These are phyloP conservation scores for Miichthys miiuy DNA, from an alignment of 2,797 vertebrate genomes.

Conservation along the genomic window DNA sequence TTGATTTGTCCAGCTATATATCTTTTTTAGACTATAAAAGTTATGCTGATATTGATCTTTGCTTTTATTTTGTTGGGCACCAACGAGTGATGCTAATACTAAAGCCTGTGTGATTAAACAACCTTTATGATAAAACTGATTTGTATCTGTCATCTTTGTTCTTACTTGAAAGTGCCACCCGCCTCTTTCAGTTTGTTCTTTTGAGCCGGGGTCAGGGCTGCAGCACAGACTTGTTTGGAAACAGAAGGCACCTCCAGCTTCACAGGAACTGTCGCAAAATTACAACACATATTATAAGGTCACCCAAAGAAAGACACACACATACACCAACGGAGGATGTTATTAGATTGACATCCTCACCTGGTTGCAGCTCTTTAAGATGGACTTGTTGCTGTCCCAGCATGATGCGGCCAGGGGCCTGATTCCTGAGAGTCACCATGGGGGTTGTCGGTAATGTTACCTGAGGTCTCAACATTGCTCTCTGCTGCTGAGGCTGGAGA, in stretches of 20 bases:
- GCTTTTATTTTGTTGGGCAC: background rate
- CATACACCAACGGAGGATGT: background rate
- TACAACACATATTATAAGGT: background rate
- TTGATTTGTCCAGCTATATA: background rate
- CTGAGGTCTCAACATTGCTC: constrained; percentile 92
- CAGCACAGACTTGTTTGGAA: constrained; percentile 86
- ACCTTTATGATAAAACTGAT: background rate
- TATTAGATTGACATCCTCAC: constrained; percentile 73
- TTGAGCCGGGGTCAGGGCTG: constrained; percentile 87
- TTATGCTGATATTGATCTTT: background rate
- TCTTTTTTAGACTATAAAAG: background rate
- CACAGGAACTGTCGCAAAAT: constrained; percentile 85
- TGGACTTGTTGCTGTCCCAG: constrained; percentile 91
- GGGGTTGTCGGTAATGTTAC: constrained; percentile 91
- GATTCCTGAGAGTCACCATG: constrained; percentile 92
- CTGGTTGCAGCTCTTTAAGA: constrained; percentile 92
- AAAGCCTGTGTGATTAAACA: background rate
- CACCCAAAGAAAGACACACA: background rate
- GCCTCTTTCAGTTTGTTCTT: constrained; percentile 94
- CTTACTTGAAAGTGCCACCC: constrained; percentile 95
- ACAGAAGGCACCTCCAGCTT: constrained; percentile 87
- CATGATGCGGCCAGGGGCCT: constrained; percentile 91
- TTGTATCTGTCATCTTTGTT: constrained; percentile 1
- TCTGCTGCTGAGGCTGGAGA: constrained; percentile 90
- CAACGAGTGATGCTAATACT: background rate